Conservation (phyloP, 1,140 invertebrate genomes). For the Megathymus violae region DNA sequence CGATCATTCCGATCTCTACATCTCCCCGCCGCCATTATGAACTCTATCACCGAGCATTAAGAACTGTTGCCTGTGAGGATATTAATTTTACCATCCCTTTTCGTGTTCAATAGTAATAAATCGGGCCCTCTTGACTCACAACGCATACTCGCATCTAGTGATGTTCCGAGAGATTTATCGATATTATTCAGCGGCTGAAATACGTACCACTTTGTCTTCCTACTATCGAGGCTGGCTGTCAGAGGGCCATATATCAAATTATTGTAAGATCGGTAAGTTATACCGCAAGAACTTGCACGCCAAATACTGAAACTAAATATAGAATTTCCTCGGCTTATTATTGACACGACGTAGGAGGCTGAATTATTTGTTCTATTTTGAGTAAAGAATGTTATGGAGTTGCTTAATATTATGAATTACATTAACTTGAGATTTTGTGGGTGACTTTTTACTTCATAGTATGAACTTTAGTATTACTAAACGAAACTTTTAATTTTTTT, state of each 20-base stretch:
- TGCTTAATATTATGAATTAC: not conserved
- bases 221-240: constrained; percentile 22
- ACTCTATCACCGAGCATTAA: constrained; percentile 19
- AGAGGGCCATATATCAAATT: constrained; percentile 28
- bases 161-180: constrained; percentile 27
- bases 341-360: constrained; percentile 14
- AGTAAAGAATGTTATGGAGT: not conserved
- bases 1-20: constrained; percentile 28
- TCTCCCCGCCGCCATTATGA: constrained; percentile 8
- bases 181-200: constrained; percentile 31
- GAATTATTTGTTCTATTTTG: not conserved
- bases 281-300: constrained; percentile 23
- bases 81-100: constrained; percentile 33
- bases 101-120: constrained; percentile 35
- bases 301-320: constrained; percentile 17
- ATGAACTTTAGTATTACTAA: too few species aligned
- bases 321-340: constrained; percentile 15
- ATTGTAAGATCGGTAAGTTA: constrained; percentile 34
- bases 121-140: constrained; percentile 28
- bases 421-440: too few species aligned
- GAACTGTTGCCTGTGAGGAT: constrained; percentile 6
- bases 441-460: too few species aligned
- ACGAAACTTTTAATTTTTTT: too few species aligned
- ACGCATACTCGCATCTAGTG: constrained; percentile 22
- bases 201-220: constrained; percentile 31